A percentile compares a stretch with the other conserved stretches of the same genome.
These are phyloP conservation scores for Ploceus nigricollis DNA, from an alignment of 2,113 vertebrate genomes.

Conservation along the genomic window DNA sequence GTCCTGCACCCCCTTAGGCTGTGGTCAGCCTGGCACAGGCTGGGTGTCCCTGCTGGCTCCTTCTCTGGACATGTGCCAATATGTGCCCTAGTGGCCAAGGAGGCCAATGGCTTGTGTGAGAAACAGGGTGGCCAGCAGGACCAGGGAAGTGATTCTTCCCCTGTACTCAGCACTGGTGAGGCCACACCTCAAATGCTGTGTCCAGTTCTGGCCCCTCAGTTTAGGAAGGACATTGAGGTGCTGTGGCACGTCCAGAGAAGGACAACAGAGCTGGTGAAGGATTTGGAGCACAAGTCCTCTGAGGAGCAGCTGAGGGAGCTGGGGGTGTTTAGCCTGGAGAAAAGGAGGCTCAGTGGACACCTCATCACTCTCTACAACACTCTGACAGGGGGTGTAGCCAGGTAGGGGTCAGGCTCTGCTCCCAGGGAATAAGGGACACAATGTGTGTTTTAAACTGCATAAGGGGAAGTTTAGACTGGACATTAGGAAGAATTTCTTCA, in stretches of 20 bases:
- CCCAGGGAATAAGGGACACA: not conserved
- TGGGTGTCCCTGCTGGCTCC: not conserved
- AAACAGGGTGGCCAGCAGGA: not conserved
- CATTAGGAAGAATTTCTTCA: not conserved
- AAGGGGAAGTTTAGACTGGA: not conserved
- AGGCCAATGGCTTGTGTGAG: not conserved
- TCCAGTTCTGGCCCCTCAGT: not conserved
- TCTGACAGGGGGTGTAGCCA: not conserved
- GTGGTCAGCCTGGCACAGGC: not conserved
- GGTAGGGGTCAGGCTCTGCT: not conserved
- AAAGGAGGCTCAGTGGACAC: not conserved
- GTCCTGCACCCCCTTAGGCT: not conserved
- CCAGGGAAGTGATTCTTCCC: not conserved
- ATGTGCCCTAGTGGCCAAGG: not conserved
- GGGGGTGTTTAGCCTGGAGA: not conserved
- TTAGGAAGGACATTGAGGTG: not conserved
- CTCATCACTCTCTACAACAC: not conserved
- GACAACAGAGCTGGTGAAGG: not conserved
- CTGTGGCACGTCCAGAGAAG: not conserved
- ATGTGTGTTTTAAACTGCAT: too few relatives aligned
- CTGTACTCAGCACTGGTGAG: not conserved
- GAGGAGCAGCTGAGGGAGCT: not conserved
- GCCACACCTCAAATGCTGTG: not conserved
- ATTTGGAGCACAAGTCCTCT: not conserved
- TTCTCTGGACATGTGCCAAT: not conserved